Conservation (phyloP, 2,113 vertebrate genomes). For the Sceloporus undulatus region DNA sequence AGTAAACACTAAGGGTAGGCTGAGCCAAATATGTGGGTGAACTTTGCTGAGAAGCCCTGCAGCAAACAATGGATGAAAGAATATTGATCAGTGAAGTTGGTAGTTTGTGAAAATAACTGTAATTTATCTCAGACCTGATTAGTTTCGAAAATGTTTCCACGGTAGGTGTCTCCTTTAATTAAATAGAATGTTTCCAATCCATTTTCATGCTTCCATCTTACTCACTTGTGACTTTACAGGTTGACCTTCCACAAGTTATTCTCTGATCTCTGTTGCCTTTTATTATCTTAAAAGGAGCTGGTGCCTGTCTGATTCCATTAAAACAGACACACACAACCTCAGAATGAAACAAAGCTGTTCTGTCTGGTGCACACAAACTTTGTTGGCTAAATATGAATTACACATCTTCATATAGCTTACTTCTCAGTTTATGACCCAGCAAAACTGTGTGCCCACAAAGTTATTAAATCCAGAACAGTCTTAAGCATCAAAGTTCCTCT, state of each 20-base stretch:
- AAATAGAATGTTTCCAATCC: not conserved
- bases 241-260: not conserved
- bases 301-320: not conserved
- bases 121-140: constrained; percentile 2
- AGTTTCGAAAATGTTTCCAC: not conserved
- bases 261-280: not conserved
- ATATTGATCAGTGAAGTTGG: not conserved
- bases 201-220: not conserved
- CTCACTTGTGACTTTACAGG: not conserved
- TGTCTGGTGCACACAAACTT: not conserved
- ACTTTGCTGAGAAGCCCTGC: too few species aligned
- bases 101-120: constrained; percentile 21
- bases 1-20: not conserved
- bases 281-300: not conserved
- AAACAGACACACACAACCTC: too few species aligned
- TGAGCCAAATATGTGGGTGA: not conserved
- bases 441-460: not conserved
- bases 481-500: not conserved
- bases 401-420: too few species aligned
- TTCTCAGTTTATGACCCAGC: not conserved
- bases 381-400: not conserved
- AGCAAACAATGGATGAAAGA: not conserved
- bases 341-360: too few species aligned
- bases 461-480: not conserved
- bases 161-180: not conserved